Conservation (phyloP, 2,113 vertebrate genomes). For the Indicator indicator region DNA sequence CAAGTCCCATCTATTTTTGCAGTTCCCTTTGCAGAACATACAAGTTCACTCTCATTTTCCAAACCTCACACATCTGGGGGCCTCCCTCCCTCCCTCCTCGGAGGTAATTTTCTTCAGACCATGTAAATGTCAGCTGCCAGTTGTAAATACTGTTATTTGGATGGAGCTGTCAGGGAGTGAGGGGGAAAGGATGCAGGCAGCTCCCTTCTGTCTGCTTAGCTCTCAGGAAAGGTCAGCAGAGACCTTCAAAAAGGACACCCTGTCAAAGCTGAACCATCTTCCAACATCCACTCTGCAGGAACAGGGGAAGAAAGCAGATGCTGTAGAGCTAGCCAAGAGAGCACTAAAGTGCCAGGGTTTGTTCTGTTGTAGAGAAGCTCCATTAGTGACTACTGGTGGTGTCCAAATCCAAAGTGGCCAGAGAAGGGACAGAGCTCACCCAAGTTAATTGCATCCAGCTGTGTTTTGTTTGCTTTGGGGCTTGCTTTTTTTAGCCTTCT, state of each 20-base stretch:
- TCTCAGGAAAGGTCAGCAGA: neutral
- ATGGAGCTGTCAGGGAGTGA: neutral
- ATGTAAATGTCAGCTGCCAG: constrained; percentile 16
- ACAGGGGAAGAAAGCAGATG: neutral
- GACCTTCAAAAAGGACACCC: neutral
- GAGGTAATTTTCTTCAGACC: neutral
- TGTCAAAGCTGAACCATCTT: neutral
- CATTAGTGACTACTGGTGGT: neutral
- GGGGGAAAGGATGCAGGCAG: neutral
- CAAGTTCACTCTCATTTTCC: neutral
- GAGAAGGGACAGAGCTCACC: neutral
- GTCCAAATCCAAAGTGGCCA: neutral
- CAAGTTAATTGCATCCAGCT: neutral
- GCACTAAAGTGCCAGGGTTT: neutral
- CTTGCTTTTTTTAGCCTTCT: neutral
- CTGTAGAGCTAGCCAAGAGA: neutral
- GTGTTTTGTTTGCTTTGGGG: neutral
- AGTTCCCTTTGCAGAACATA: neutral
- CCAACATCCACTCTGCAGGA: neutral
- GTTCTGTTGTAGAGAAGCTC: neutral
- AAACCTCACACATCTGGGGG: neutral
- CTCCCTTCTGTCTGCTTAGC: neutral
- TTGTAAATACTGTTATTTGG: neutral
- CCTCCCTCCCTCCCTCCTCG: neutral
- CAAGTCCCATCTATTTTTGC: neutral